Conservation (phyloP, 2,888 invertebrate species). For the Apodemia hepburni region DNA sequence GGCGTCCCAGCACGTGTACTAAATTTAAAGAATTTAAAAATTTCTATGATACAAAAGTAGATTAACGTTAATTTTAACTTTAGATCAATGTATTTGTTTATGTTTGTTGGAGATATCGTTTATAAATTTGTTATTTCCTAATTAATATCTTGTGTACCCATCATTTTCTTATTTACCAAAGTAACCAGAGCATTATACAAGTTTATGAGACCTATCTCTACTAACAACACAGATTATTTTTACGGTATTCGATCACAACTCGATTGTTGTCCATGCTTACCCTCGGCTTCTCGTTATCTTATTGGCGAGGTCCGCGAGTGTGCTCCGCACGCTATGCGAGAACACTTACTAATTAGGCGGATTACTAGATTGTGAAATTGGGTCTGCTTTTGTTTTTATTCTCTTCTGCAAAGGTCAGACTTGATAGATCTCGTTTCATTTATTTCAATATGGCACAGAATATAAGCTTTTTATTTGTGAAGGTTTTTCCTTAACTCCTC, state of each 20-base stretch:
- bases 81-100: too few relatives aligned
- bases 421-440: slow-evolving; percentile 1
- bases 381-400: slow-evolving; percentile 9
- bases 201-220: too few relatives aligned
- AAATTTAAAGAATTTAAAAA: too few relatives aligned
- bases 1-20: too few relatives aligned
- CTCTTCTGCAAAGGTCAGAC: slow-evolving; percentile 8
- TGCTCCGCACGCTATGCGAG: slow-evolving; percentile 12
- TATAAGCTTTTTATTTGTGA: background rate
- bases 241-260: background rate
- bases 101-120: too few relatives aligned
- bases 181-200: too few relatives aligned
- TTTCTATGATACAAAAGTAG: too few relatives aligned
- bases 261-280: background rate
- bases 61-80: too few relatives aligned
- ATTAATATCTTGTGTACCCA: too few relatives aligned
- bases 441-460: background rate
- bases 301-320: background rate
- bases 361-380: slow-evolving; percentile 15
- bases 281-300: background rate
- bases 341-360: slow-evolving; percentile 12
- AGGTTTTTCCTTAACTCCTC: background rate
- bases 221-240: background rate
- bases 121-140: too few relatives aligned
- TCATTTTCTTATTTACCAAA: too few relatives aligned